Evolutionary conservation across 2,113 vertebrate genomes (phyloP), one percentile per base, ranked within the genome.

Genomic region (Ahaetulla prasina): DNA sequence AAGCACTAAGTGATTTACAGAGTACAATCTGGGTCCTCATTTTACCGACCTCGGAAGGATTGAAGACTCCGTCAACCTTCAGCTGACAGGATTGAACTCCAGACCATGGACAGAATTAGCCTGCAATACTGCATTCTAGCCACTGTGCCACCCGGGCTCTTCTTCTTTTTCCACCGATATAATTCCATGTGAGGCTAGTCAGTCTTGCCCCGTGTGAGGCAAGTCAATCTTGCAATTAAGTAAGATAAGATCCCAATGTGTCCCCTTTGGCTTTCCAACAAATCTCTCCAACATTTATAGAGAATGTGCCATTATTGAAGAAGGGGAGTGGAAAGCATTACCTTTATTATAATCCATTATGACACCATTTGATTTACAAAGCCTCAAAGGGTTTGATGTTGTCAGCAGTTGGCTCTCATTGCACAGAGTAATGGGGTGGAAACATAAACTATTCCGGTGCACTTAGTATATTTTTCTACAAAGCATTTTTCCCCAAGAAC

Each of bases 401-500:
- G 90, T 88, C 47, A 94, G 92, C 91, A 92, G 96, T 96, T 95
- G 94, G 94, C 89, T 95, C 93, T 93, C 63, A 93, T 60, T 91
- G 90, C 74, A 87, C 94, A 89, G 91, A 92, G 94, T 95, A 95
- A 96, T 94, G 94, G 91, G 57, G 57, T 95, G 95, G 55, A 50
- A 95, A 92, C 2, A 0, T 87, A 95, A 94, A 90, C 90, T 10
- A 39, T 74, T 92, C 27, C 92, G 91, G 94, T 93, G 94, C 95
- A 94, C 93, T 96, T 93, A 52, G 91, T 94, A 91, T 92, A 94
- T 94, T 96, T 95, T 95, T 92, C 94, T 88, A 90, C 87, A 74
- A 88, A 93, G 92, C 94, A 93, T 95, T 96, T 89, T 92, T 95
- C 94, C 94, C 23, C 30, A 96, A 95, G 96, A 93, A 95, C 92